phyloP scores from a whole-genome alignment of 2,888 invertebrate genomes.

The Elegia similella region DNA sequence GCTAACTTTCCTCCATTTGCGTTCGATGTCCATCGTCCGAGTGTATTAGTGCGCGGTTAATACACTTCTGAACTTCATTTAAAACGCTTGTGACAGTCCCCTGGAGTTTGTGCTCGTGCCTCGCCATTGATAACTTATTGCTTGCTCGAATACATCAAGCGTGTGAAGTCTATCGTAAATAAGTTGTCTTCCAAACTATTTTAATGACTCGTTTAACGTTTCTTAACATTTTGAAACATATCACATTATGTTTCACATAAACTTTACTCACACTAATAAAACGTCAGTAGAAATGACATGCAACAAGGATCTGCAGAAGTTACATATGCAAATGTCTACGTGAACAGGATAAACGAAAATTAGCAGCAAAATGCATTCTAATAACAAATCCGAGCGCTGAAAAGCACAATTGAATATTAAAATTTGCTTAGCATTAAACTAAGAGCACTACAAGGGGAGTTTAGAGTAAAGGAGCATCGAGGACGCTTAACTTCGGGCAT shows the following conservation, averaged over 20 bases:
- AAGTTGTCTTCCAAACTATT: not conserved
- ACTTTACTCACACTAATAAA: not conserved
- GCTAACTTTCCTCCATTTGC: slow-evolving; percentile 40
- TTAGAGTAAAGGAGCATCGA: slow-evolving; percentile 60
- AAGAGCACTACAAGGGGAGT: slow-evolving; percentile 62
- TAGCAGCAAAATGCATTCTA: slow-evolving; percentile 31
- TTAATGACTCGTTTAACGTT: not conserved
- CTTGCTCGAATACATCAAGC: not conserved
- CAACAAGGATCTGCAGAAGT: slow-evolving; percentile 9
- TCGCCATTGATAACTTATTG: slow-evolving; percentile 50
- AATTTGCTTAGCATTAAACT: slow-evolving; percentile 75
- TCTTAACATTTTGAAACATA: not conserved
- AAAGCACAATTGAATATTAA: slow-evolving; percentile 78
- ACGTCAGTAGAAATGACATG: slow-evolving; percentile 10
- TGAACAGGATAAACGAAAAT: slow-evolving; percentile 16
- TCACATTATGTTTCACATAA: not conserved
- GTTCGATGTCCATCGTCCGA: slow-evolving; percentile 45
- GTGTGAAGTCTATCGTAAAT: not conserved
- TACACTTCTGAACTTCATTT: slow-evolving; percentile 61
- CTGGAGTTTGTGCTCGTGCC: slow-evolving; percentile 51
- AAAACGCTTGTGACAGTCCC: slow-evolving; percentile 62
- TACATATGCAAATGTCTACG: slow-evolving; percentile 19
- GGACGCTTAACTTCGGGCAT: slow-evolving; percentile 67
- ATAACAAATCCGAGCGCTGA: slow-evolving; percentile 36
- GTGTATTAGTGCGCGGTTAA: slow-evolving; percentile 54